Evolutionary conservation across 2,888 invertebrate genomes (phyloP).

Genomic region (Cataglyphis altisquamis): DNA sequence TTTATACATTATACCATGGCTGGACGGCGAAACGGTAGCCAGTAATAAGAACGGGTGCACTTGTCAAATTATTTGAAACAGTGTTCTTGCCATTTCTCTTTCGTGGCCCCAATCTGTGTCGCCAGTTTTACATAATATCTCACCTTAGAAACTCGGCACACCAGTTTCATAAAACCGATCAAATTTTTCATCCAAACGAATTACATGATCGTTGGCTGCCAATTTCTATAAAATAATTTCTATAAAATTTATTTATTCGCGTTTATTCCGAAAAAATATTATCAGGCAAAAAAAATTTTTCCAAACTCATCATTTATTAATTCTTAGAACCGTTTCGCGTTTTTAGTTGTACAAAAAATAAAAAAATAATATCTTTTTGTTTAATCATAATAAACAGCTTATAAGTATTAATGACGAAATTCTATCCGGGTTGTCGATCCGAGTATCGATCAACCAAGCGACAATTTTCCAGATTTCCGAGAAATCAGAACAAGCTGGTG

Average conservation of each 20-base stretch:
- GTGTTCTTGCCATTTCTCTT: constrained; percentile 56
- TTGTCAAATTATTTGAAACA: constrained; percentile 58
- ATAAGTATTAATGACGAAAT: neutral
- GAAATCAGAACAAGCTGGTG: constrained; percentile 66
- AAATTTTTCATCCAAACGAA: constrained; percentile 13
- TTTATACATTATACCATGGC: neutral
- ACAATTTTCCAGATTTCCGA: constrained; percentile 68
- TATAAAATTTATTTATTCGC: neutral
- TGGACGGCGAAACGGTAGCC: neutral
- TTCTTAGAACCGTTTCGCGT: neutral
- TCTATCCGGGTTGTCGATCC: neutral
- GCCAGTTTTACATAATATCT: constrained; percentile 69
- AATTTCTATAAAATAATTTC: constrained; percentile 10
- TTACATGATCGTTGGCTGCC: constrained; percentile 27
- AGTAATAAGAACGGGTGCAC: constrained; percentile 51
- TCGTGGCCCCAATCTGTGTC: constrained; percentile 58
- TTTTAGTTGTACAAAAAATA: neutral
- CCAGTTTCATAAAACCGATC: constrained; percentile 42
- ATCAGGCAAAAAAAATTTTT: neutral
- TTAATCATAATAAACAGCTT: neutral
- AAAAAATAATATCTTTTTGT: neutral
- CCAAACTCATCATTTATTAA: too few relatives aligned
- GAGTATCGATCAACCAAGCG: neutral
- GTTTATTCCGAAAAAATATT: neutral
- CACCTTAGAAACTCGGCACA: constrained; percentile 57